Evolutionary conservation across 2,888 invertebrate species (phyloP), one percentile per base, ranked within the genome.

Genomic region (Rhamnusium bicolor): DNA sequence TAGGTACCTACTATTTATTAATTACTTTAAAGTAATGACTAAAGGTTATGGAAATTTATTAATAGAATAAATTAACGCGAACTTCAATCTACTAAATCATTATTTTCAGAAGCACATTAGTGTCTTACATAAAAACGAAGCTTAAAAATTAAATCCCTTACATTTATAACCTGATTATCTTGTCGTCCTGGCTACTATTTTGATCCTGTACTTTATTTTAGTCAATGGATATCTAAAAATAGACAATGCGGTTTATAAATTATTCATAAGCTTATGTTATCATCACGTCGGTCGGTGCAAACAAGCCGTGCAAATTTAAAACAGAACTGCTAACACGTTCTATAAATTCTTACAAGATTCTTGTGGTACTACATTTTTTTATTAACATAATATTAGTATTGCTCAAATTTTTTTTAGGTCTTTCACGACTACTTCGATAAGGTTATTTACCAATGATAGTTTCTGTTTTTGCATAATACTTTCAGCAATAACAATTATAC

Each of bases 191-290:
- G 18, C 27, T 14, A 58, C 58, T 58, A 58, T 32, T 58, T 32
- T 29, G 32, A 58, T 68, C 16, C 10, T 40, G 29, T 27, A 27
- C 24, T 60, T 18, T 47, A 60, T 58, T 60, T 68, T 56, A 56
- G 49, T 60, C 47, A 68, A 68, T 68, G 46, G 40, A 40, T 5
- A 24, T 19, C 67, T 32, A 24, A 40, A 46, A n/a, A 54, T 67
- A 54, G 24, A 58, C 8, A 18, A 40, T 24, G 56, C 21, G 27
- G 18, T 47, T 54, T 24, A 74, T 74, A 51, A 71, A 74, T 74
- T 71, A 74, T 74, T 74, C 74, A 74, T 71, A 71, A 71, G 12
- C 63, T 71, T 68, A 54, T 67, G 68, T 68, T 74, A 68, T 74
- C 71, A 53, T 69, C 74, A 69, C 71, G 74, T 71, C 58, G 40